Base-by-base conservation (phyloP, 2,888 invertebrate species). In the Idaea dimidiata region DNA sequence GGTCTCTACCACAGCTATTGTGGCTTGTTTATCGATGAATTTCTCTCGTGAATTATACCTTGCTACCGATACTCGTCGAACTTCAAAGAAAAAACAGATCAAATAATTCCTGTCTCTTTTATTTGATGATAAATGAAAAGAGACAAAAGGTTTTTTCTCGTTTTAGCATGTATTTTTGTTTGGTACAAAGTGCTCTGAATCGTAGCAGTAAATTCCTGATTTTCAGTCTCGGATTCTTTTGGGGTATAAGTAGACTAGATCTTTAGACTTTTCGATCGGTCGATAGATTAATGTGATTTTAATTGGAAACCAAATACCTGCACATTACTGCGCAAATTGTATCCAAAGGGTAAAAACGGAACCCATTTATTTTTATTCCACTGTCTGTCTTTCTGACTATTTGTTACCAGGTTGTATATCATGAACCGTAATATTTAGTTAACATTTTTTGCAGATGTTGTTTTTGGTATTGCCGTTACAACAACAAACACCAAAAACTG, bases 21-120 rank as follows among this genome's bases (percentile, higher is more conserved):
- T 78, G 82, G 80, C 75, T 81, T 83, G 79, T 83, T 82, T 83
- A 81, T 81, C 78, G 81, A 80, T 81, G 80, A 83, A 83, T 81
- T 80, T 81, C 79, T 74, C 78, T 78, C 77, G 78, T 79, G 74
- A 78, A 78, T 79, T 81, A 80, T 76, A 79, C 80, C 8, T 43
- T 43, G 43, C 43, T 14, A 43, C 43, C 43, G 43, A 43, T 43
- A 43, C 43, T 43, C 43, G 59, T 24, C 33, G 70, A 72, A 77
- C 72, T 72, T 73, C 72, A 74, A 71, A 72, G 73, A 78, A 66
- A 67, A 43, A 65, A 70, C 60, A 71, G 31, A 63, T 76, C 14
- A 43, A 43, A 43, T 43, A 80, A 79, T 81, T 81, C 75, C 72
- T 80, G 76, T 81, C 82, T 83, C 74, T 72, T 71, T 74, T 73